phyloP scores from a whole-genome alignment of 2,888 invertebrate genomes.

The Acanthosepion esculentum region DNA sequence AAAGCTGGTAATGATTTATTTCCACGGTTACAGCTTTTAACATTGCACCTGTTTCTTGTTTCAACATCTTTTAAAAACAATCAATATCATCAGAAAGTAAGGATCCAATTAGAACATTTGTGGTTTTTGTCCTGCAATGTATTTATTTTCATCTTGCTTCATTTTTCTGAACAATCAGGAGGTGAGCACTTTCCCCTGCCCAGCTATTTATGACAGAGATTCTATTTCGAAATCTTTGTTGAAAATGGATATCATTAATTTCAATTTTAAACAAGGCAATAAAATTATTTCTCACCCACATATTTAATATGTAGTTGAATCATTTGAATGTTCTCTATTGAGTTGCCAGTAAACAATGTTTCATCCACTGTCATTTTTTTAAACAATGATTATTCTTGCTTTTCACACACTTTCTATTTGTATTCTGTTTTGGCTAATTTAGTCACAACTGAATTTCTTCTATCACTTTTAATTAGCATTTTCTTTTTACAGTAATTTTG shows the following conservation, averaged over 20 bases:
- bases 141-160: not conserved
- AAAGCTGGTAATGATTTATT: not conserved
- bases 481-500: not conserved
- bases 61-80: not conserved
- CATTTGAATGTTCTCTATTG: not conserved
- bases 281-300: not conserved
- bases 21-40: not conserved
- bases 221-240: not conserved
- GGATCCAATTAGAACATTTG: not conserved
- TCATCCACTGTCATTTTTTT: not conserved
- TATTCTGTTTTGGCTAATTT: not conserved
- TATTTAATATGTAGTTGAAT: not conserved
- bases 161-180: not conserved
- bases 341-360: not conserved
- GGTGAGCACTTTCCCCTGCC: not conserved
- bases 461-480: not conserved
- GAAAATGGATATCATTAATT: not conserved
- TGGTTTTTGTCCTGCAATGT: not conserved
- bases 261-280: not conserved
- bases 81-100: too few relatives aligned
- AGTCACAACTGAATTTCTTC: not conserved
- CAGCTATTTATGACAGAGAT: not conserved
- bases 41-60: not conserved
- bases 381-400: not conserved
- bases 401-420: not conserved